Base-by-base conservation (phyloP, 2,888 invertebrate species). In the Syrphus vitripennis region DNA sequence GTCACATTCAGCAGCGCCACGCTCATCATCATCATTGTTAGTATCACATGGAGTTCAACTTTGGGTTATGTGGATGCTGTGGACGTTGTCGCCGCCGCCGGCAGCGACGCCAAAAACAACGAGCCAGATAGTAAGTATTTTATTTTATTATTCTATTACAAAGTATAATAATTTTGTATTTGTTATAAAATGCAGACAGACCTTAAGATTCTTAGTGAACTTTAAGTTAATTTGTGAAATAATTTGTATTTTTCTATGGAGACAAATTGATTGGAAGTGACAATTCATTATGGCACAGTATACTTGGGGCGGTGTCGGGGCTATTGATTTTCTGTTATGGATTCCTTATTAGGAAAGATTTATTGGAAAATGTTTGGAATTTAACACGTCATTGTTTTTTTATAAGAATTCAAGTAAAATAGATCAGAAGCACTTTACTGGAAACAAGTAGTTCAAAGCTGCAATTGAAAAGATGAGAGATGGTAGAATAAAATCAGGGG, bases 11-110 rank as follows among this genome's bases (percentile, higher is more conserved):
- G 74, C 70, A 83, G 72, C 53, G 69, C 71, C 40, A 53, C 70
- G 21, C 45, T 84, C 61, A 69, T 84, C 61, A 72, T 84, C 76
- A 40, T 72, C 78, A 75, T 83, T 55, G 81, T 34, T 59, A 37
- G 53, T 69, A 77, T 84, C 67, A 67, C 67, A 53, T 76, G 71
- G 81, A 77, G 81, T 84, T 76, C 84, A 77, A 34, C 76, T 72
- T 29, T 84, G 31, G 81, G 81, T 77, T 81, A 84, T 72, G 84
- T 72, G 69, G 61, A 81, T 37, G 83, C 80, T 21, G 79, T 57
- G 57, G 65, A 79, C 50, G 84, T 67, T 5, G 59, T 59, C 45
- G 53, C 26, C 12, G 75, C 75, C 42, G 76, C 57, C 70, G 61
- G 77, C 61, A 78, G 63, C 2, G 48, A 67, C 61, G 67, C 45